These are phyloP conservation scores for Gopherus evgoodei DNA, from an alignment of 2,113 vertebrate genomes.

Conservation along the genomic window DNA sequence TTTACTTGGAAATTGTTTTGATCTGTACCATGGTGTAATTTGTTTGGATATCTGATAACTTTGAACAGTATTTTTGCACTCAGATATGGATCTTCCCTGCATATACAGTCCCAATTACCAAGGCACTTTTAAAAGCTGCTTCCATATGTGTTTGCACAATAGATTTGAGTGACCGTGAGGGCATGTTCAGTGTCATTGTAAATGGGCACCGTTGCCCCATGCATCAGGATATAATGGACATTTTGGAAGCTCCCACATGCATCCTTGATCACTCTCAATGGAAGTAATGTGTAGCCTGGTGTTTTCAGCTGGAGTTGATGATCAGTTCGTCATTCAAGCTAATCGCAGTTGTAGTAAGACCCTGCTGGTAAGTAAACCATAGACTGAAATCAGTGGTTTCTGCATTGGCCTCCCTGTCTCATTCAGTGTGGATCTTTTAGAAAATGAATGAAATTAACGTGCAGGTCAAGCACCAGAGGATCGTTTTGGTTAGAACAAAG, in stretches of 20 bases:
- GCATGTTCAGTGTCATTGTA: neutral
- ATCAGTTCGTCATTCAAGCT: neutral
- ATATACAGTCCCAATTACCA: accelerated
- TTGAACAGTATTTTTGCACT: accelerated
- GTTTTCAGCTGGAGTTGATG: neutral
- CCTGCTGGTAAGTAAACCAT: neutral
- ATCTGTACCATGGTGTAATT: neutral
- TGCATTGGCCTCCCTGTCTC: neutral
- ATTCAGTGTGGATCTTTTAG: neutral
- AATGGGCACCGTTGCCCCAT: accelerated
- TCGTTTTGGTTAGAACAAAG: neutral
- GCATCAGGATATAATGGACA: neutral
- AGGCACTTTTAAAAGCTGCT: neutral
- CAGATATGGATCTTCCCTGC: neutral
- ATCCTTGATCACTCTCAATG: neutral
- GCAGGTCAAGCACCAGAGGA: neutral
- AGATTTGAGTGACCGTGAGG: neutral
- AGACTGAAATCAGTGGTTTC: neutral
- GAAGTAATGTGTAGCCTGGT: accelerated
- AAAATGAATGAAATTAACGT: neutral
- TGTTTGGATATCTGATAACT: neutral
- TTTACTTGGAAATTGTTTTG: accelerated
- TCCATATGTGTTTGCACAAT: neutral
- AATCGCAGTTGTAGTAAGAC: neutral
- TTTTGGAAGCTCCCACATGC: neutral